phyloP scores from a whole-genome alignment of 2,113 vertebrate species.

The Neodon shergylaensis region DNA sequence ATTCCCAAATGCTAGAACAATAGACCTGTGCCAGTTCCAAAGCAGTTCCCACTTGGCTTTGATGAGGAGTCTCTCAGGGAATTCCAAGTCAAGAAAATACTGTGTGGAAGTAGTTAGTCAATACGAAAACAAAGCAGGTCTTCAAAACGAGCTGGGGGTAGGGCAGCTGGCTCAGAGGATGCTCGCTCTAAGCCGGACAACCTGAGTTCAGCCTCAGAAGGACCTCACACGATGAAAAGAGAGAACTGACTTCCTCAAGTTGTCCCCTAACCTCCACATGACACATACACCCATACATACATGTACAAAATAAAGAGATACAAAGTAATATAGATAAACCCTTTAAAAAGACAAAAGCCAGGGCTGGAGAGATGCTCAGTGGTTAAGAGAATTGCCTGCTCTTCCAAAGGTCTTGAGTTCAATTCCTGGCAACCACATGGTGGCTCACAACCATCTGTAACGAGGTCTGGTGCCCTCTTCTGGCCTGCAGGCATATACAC shows the following conservation, averaged over 20 bases:
- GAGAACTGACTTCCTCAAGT: neutral
- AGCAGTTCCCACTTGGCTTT: neutral
- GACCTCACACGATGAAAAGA: too few species aligned
- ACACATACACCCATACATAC: neutral
- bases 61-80: conserved; percentile 20
- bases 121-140: neutral
- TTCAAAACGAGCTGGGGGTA: neutral
- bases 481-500: too few species aligned
- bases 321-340: neutral
- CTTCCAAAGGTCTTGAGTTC: too few species aligned
- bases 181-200: too few species aligned
- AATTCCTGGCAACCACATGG: too few species aligned
- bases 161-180: neutral
- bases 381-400: too few species aligned
- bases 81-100: neutral
- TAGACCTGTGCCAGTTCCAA: neutral
- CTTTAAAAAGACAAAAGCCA: neutral
- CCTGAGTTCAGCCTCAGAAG: neutral
- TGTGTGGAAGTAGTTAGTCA: neutral
- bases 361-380: too few species aligned
- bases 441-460: too few species aligned
- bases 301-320: neutral
- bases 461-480: too few species aligned
- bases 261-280: neutral
- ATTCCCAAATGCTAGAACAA: neutral